A percentile compares a stretch with the other conserved stretches of the same genome.
These are phyloP conservation scores for Dorcus hopei DNA, from an alignment of 2,888 invertebrate genomes.

Conservation along the genomic window DNA sequence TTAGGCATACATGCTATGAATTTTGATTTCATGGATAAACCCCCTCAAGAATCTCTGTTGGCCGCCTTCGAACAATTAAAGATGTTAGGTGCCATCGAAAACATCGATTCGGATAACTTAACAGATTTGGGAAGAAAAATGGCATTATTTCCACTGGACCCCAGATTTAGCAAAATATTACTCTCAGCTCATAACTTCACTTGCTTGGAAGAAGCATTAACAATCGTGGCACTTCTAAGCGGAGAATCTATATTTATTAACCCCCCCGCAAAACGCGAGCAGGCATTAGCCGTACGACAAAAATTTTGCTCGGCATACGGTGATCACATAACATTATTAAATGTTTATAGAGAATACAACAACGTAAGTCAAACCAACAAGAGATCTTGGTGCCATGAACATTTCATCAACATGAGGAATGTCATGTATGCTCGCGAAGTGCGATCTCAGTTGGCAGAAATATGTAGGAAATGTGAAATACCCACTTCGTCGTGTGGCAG, in stretches of 20 bases:
- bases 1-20: conserved; percentile 76
- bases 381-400: conserved; percentile 85
- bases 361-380: conserved; percentile 65
- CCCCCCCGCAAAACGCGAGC: conserved; percentile 71
- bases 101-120: conserved; percentile 58
- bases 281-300: conserved; percentile 66
- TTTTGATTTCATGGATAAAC: conserved; percentile 90
- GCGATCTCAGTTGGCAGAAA: conserved; percentile 71
- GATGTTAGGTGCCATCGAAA: conserved; percentile 69
- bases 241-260: conserved; percentile 82
- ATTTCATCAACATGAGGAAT: conserved; percentile 81
- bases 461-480: conserved; percentile 64
- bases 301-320: conserved; percentile 86
- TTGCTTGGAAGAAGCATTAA: conserved; percentile 78
- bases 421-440: conserved; percentile 78
- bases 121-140: conserved; percentile 80
- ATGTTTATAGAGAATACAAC: conserved; percentile 78
- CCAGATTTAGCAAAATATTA: conserved; percentile 79
- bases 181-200: conserved; percentile 72
- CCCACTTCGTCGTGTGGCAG: conserved; percentile 62
- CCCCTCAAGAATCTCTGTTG: conserved; percentile 67
- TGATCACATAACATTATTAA: conserved; percentile 88
- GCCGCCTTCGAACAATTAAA: conserved; percentile 64
- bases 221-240: conserved; percentile 82
- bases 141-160: conserved; percentile 90